Base-by-base conservation (phyloP, 2,888 invertebrate genomes). In the Clusia tigrina region DNA sequence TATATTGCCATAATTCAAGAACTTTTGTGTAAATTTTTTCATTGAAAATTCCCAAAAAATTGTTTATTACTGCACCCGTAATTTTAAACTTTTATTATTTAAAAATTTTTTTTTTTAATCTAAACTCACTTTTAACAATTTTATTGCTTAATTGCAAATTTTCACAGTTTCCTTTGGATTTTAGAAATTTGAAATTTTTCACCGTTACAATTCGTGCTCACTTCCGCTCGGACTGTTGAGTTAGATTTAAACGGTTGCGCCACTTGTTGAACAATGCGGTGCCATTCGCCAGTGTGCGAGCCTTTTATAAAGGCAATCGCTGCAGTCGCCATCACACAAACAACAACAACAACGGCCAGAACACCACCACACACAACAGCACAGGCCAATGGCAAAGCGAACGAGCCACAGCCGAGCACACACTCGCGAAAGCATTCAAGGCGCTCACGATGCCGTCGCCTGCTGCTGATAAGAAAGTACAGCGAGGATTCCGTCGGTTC, bases 181-280 rank as follows among this genome's bases (percentile, higher is more conserved):
- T 52, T 22, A 22, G 12, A 18, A 48, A 5, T 48, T 48, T 18
- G 22, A 48, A 48, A 18, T 2, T 48, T 48, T 18, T 20, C 6
- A 20, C 20, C 48, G 48, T 48, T 48, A 48, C 48, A 20, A 15
- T 38, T 37, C 18, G 2, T 38, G 17, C 23, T 37, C n/a, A 37
- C 22, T 22, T 20, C 15, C 38, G 22, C 22, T 55, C 22, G 6
- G 3, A n/a, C 42, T 3, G 18, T 48, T 22, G 2, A 1, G 32
- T 54, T 15, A 17, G 25, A n/a, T 42, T 42, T 15, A 9, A 17
- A 20, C 48, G 78, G 78, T 71, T 78, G 75, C 78, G 73, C 76
- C 79, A 83, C 83, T 83, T 83, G 83, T 83, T 83, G 83, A 83
- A 76, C 82, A 83, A 82, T 83, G 82, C 77, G 74, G 78, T 70